Conservation (phyloP, 2,888 invertebrate species). For the Electrophaes corylata region DNA sequence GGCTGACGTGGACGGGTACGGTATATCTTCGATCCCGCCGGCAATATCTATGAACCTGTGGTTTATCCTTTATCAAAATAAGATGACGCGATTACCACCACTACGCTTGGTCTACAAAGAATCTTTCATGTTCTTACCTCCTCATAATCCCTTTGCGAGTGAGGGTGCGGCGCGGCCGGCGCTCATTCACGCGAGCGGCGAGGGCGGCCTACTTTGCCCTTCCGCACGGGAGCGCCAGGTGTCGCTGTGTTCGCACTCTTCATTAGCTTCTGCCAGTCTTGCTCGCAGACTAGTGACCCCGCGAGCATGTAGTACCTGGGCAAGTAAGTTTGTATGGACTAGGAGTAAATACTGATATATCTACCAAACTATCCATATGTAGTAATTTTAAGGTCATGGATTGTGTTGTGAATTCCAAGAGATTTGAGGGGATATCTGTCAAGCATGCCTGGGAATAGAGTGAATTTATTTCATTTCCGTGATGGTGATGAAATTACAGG, state of each 20-base stretch:
- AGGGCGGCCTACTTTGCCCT: conserved; percentile 95
- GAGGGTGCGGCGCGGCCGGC: conserved; percentile 52
- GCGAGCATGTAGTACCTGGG: conserved; percentile 94
- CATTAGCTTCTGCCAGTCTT: conserved; percentile 97
- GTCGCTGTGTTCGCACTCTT: conserved; percentile 86
- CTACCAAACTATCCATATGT: too few species aligned
- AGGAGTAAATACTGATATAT: not conserved
- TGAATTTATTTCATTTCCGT: too few species aligned
- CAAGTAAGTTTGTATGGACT: not conserved
- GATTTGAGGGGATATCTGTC: too few species aligned
- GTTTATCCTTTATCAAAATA: not conserved
- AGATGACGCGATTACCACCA: too few species aligned
- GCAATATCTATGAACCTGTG: not conserved
- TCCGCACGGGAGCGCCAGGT: conserved; percentile 89
- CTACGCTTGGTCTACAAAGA: not conserved
- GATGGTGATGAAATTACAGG: too few species aligned
- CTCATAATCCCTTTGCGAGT: conserved; percentile 77
- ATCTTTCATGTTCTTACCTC: conserved; percentile 56
- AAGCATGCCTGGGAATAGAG: too few species aligned
- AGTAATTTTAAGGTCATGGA: too few species aligned
- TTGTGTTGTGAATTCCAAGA: too few species aligned
- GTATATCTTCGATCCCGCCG: too few species aligned
- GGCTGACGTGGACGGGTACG: too few species aligned
- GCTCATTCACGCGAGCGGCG: conserved; percentile 95
- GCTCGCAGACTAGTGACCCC: conserved; percentile 96